phyloP scores from a whole-genome alignment of 2,797 vertebrate species.

The Miichthys miiuy region DNA sequence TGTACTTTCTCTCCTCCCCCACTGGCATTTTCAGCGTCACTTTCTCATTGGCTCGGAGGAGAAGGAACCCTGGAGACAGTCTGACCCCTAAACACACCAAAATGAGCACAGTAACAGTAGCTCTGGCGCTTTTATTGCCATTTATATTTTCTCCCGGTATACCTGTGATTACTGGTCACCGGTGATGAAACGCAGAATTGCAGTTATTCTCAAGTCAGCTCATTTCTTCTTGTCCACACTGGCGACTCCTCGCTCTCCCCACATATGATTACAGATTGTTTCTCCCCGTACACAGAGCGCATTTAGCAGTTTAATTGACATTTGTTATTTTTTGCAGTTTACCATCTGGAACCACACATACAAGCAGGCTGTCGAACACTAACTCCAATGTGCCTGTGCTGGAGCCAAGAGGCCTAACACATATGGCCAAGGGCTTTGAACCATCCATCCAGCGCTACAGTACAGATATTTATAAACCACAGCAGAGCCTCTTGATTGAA shows the following conservation, averaged over 20 bases:
- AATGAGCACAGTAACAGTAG: conserved; percentile 40
- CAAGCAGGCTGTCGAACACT: conserved; percentile 58
- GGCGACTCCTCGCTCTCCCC: background rate
- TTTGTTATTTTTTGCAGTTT: conserved; percentile 70
- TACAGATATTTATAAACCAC: conserved; percentile 85
- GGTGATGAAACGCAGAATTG: conserved; percentile 11
- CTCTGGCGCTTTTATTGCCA: conserved; percentile 35
- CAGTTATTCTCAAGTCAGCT: conserved; percentile 5
- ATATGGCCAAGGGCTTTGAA: conserved; percentile 77
- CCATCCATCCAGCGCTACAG: conserved; percentile 69
- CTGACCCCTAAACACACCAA: conserved; percentile 50
- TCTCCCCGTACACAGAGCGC: conserved; percentile 15
- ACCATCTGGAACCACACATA: conserved; percentile 66
- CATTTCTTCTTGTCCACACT: conserved; percentile 4
- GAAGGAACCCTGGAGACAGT: conserved; percentile 61
- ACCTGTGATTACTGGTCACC: conserved; percentile 24
- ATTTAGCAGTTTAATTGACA: conserved; percentile 50
- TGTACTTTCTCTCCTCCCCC: conserved; percentile 73
- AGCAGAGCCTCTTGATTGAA: conserved; percentile 81
- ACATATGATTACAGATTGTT: conserved; percentile 35
- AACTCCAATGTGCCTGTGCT: conserved; percentile 61
- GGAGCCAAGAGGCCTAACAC: conserved; percentile 69
- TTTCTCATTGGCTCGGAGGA: conserved; percentile 73
- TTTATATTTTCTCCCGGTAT: conserved; percentile 18
- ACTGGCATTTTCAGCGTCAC: conserved; percentile 68